Evolutionary conservation across 2,797 vertebrate genomes (phyloP), one percentile per base, ranked within the genome.

Genomic region (Dallia pectoralis): DNA sequence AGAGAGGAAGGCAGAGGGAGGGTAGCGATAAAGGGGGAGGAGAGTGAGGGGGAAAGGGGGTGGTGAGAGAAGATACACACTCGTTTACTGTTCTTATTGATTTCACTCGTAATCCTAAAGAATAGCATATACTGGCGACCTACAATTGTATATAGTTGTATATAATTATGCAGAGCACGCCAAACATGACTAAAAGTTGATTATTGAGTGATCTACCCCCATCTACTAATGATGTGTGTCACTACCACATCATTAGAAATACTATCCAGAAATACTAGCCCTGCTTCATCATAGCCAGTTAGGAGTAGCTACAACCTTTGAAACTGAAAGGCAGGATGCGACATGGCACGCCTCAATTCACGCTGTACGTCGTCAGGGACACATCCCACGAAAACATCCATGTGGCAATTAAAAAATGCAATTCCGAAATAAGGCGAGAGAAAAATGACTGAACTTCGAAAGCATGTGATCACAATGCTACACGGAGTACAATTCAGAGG

Each of bases 131-230:
- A 63, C 16, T 19, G 14, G 30, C 18, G 61, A 63, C 27, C 61
- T 8, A 27, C 29, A 16, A 30, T 32, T 7, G 5, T 4, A 18
- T 18, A 63, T 32, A 29, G 16, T 63, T 62, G 33, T 66, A 18
- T 70, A 84, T 84, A 56, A 11, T 25, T 4, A 83, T 44, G 9
- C 40, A 44, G 40, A 87, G 85, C 85, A 86, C 82, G 84, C 79
- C 80, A 74, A 71, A 78, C 74, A 67, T 22, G 79, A 80, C 75
- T 83, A 79, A 85, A 81, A 79, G 76, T n/a, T 0, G 53, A 79
- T 83, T 83, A 88, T 85, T 83, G 84, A 75, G 53, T 75, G 82
- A 73, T 73, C 84, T 88, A 85, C 81, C 84, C 87, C 79, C 76
- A 47, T 84, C 70, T 22, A 49, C 44, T 64, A 18, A 82, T 4